Percentiles rank a stretch among this genome's conserved stretches.
phyloP scores from a whole-genome alignment of 2,797 vertebrate species.

The Rallus crepitans region DNA sequence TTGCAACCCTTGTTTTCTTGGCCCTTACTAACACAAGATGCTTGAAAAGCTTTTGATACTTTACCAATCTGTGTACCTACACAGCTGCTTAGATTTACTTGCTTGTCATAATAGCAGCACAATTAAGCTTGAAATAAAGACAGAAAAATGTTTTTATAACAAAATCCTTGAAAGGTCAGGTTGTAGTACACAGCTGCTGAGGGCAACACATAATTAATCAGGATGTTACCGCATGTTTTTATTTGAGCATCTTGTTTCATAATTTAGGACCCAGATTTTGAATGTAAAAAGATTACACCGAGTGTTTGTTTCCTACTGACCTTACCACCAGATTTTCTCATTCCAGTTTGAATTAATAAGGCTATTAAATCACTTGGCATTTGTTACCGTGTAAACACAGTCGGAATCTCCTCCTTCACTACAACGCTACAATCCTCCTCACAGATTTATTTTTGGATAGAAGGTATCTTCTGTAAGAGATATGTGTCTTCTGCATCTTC shows the following conservation, averaged over 20 bases:
- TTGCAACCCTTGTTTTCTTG: neutral
- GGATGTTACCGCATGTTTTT: neutral
- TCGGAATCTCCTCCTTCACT: neutral
- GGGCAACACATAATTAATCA: slow-evolving; percentile 31
- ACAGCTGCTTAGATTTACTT: neutral
- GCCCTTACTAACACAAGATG: neutral
- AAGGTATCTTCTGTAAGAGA: neutral
- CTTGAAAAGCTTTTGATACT: neutral
- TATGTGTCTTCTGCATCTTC: neutral
- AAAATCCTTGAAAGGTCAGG: slow-evolving; percentile 30
- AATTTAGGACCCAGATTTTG: neutral
- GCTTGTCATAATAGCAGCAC: neutral
- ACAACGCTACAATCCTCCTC: neutral
- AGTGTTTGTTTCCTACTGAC: neutral
- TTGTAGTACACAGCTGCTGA: neutral
- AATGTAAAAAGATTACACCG: neutral
- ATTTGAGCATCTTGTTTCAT: neutral
- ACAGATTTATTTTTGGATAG: neutral
- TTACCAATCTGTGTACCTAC: neutral
- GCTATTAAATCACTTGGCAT: neutral
- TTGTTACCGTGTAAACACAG: neutral
- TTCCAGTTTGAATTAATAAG: neutral
- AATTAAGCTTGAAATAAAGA: slow-evolving; percentile 5
- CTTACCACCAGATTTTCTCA: neutral
- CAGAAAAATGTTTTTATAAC: neutral